Percentiles rank a stretch among this genome's conserved stretches.
Evolutionary conservation across 1,140 invertebrate species (phyloP).

Genomic region (Trissolcus basalis): DNA sequence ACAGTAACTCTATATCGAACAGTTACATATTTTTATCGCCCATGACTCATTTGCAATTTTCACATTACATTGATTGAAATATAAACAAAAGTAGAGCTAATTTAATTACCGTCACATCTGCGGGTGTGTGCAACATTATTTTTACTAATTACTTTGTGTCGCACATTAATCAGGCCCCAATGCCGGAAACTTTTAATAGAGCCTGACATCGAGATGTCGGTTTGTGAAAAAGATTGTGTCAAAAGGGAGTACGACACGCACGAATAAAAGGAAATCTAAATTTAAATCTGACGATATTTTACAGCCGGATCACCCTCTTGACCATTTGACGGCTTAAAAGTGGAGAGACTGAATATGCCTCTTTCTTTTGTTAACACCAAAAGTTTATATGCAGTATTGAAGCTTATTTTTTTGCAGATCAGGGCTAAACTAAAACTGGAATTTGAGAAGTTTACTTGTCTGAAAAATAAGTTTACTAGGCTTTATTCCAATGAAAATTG

Average conservation of each 20-base stretch:
- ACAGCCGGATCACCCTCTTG: conserved; percentile 52
- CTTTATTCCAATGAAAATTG: background rate
- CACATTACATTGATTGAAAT: too few relatives aligned
- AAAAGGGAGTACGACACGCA: conserved; percentile 11
- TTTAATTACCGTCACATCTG: conserved; percentile 1
- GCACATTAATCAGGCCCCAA: conserved; percentile 36
- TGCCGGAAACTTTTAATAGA: conserved; percentile 53
- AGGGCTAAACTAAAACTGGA: too few relatives aligned
- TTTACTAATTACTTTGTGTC: conserved; percentile 48
- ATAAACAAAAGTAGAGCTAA: background rate
- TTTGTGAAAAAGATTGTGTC: conserved; percentile 43
- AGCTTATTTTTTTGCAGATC: too few relatives aligned
- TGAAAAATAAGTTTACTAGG: too few relatives aligned
- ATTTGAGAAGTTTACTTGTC: too few relatives aligned
- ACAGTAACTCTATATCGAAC: conserved; percentile 5
- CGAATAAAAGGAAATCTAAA: conserved; percentile 51
- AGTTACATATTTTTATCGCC: background rate
- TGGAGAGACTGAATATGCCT: too few relatives aligned
- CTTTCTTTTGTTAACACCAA: too few relatives aligned
- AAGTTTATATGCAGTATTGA: too few relatives aligned
- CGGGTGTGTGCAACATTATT: conserved; percentile 38
- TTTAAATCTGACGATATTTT: conserved; percentile 46
- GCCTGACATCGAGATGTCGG: conserved; percentile 51
- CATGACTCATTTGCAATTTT: too few relatives aligned
- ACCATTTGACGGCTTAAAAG: conserved; percentile 27